Base-by-base conservation (phyloP, 2,888 invertebrate genomes). In the Papilio elwesi region DNA sequence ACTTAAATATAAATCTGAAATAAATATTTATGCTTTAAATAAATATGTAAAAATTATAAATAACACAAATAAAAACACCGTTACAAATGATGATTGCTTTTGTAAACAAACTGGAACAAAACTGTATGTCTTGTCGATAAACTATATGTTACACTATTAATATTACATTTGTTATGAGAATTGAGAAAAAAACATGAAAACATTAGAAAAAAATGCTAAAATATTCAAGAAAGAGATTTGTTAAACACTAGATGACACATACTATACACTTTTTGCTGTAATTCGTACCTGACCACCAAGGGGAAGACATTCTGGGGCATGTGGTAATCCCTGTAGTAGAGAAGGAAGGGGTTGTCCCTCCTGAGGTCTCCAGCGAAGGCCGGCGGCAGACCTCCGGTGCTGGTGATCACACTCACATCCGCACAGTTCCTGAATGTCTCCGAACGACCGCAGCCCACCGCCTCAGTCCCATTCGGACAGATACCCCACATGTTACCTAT, bases 361-460 rank as follows among this genome's bases (percentile, higher is more conserved):
- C 89, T 81, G 75, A 96, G 94, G 79, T 94, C 92, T 7, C 93
- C 94, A 5, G 96, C 95, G 85, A 97, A 97, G 76, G 96, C 92
- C 12, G 97, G 97, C 0, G 96, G 94, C 5, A 96, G 95, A 70
- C 96, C 96, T 6, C 96, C 97, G 4, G 97, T 96, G 86, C 96
- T 97, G 48, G 97, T 97, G 9, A 96, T 93, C 77, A 98, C 96
- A 71, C 96, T 96, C 73, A 98, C 95, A 86, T 98, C 98, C 0
- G 98, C 98, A 84, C 98, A 98, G 86, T 98, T 98, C 74, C 97
- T 94, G 90, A 98, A 98, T 0, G 97, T 98, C 90, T 98, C 98
- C 10, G 98, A 97, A 76, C 95, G 95, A n/a, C 98, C 98, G 83
- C 98, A 98, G 1, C 98, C 98, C 0, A 97, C 96, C 0, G 97